phyloP scores from a whole-genome alignment of 92 coral and sea anemone species.

The Siderastrea radians region DNA sequence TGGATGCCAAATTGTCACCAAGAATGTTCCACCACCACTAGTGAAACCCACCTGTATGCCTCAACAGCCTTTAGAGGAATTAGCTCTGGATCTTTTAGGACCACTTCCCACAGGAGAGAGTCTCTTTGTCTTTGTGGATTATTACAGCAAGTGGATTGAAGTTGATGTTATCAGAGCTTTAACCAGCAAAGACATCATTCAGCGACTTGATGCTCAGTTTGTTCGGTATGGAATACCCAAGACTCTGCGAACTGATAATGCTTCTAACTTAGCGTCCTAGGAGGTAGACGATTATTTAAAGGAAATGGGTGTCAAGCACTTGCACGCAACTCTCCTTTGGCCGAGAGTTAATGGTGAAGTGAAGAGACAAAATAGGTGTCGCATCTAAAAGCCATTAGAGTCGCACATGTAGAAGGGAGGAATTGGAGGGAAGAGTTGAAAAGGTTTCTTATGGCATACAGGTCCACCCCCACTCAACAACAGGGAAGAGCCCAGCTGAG shows the following conservation, averaged over 20 bases:
- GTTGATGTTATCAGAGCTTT: slow-evolving; percentile 58
- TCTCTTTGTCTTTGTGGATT: slow-evolving; percentile 62
- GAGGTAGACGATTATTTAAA: slow-evolving; percentile 47
- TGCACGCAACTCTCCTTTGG: slow-evolving; percentile 53
- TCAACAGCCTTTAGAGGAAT: slow-evolving; percentile 61
- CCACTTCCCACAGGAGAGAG: slow-evolving; percentile 66
- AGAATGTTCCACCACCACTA: neutral
- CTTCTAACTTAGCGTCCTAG: slow-evolving; percentile 40
- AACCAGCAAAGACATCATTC: slow-evolving; percentile 40
- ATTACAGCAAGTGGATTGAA: slow-evolving; percentile 60
- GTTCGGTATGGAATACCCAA: slow-evolving; percentile 52
- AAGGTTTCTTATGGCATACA: slow-evolving; percentile 48
- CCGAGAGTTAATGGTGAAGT: slow-evolving; percentile 71
- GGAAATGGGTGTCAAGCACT: slow-evolving; percentile 20
- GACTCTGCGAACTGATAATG: slow-evolving; percentile 49
- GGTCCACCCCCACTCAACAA: slow-evolving; percentile 61
- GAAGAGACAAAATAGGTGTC: too few relatives aligned
- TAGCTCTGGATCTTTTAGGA: slow-evolving; percentile 58
- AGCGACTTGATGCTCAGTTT: slow-evolving; percentile 54
- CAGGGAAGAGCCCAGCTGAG: slow-evolving; percentile 67
- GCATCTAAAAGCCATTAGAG: slow-evolving; percentile 54
- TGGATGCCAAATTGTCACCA: too few relatives aligned
- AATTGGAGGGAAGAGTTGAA: slow-evolving; percentile 54
- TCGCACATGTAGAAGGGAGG: slow-evolving; percentile 45
- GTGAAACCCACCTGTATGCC: slow-evolving; percentile 60